phyloP scores from a whole-genome alignment of 2,888 invertebrate species.

The Nomada lathburiana region DNA sequence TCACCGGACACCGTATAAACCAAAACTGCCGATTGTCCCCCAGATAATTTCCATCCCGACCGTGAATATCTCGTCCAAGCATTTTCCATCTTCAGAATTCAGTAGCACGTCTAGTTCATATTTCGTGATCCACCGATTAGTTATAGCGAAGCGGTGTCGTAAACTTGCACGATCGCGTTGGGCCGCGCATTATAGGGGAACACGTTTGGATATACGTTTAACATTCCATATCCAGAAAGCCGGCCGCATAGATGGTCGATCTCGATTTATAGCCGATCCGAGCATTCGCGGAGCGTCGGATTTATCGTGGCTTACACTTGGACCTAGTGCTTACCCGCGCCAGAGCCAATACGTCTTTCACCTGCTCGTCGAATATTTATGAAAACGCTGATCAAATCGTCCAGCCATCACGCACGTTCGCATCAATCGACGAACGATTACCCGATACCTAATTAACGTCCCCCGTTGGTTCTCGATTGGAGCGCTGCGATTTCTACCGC shows the following conservation, averaged over 20 bases:
- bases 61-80: too few species aligned
- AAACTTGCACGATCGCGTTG: slow-evolving; percentile 56
- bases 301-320: slow-evolving; percentile 69
- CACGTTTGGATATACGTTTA: slow-evolving; percentile 63
- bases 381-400: slow-evolving; percentile 33
- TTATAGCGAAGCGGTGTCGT: slow-evolving; percentile 65
- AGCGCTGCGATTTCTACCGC: neutral
- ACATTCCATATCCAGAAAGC: slow-evolving; percentile 67
- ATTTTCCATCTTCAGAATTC: slow-evolving; percentile 1
- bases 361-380: slow-evolving; percentile 58
- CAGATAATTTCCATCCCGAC: too few species aligned
- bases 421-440: neutral
- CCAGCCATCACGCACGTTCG: neutral
- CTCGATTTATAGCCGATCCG: slow-evolving; percentile 74
- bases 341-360: slow-evolving; percentile 53
- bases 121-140: slow-evolving; percentile 58
- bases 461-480: too few species aligned
- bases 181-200: slow-evolving; percentile 57
- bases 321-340: slow-evolving; percentile 40
- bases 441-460: slow-evolving; percentile 25
- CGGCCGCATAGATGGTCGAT: slow-evolving; percentile 68
- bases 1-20: too few species aligned
- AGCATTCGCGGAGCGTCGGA: slow-evolving; percentile 68
- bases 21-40: too few species aligned
- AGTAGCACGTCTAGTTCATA: slow-evolving; percentile 33